Evolutionary conservation across 2,888 invertebrate species (phyloP).

Genomic region (Nephrotoma guestfalica): DNA sequence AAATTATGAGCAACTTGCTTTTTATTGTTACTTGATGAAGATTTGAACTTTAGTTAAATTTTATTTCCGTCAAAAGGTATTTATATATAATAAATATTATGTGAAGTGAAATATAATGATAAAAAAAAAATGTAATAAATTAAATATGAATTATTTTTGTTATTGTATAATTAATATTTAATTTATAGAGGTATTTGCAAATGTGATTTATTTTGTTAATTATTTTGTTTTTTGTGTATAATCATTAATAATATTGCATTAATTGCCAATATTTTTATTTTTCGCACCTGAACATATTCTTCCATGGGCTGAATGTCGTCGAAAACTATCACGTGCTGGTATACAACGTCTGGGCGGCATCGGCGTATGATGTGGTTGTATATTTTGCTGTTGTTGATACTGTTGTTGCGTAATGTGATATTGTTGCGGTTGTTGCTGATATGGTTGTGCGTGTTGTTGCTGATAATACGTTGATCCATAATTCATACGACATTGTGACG

Average conservation of each 20-base stretch:
- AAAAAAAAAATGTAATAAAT: neutral
- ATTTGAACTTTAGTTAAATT: neutral
- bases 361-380: constrained; percentile 8
- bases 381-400: neutral
- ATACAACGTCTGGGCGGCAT: constrained; percentile 10
- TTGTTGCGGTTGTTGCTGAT: constrained; percentile 7
- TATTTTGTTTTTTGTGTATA: neutral
- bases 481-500: constrained; percentile 28
- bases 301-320: constrained; percentile 33
- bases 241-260: constrained; percentile 10
- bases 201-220: neutral
- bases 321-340: constrained; percentile 25
- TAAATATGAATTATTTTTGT: neutral
- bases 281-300: constrained; percentile 26
- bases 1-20: neutral
- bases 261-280: constrained; percentile 11
- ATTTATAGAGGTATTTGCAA: neutral
- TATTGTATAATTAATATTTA: neutral
- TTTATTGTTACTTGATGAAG: neutral
- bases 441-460: constrained; percentile 5
- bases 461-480: constrained; percentile 32
- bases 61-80: neutral
- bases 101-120: neutral
- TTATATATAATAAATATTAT: neutral
- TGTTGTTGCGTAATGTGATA: neutral